Evolutionary conservation across 2,797 vertebrate species (phyloP), one percentile per base, ranked within the genome.

Genomic region (Myotis vivesi): DNA sequence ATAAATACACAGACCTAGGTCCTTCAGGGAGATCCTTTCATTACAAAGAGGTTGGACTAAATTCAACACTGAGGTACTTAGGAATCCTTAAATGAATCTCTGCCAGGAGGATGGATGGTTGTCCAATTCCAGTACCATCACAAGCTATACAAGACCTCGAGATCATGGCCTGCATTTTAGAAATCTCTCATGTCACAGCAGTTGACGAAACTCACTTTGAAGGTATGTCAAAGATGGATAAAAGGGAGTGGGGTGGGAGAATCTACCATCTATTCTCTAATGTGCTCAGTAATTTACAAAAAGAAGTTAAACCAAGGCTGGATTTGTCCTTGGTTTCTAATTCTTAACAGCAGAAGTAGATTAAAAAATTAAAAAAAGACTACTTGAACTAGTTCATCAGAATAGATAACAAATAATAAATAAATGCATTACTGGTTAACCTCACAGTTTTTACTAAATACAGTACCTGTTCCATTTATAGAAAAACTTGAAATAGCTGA

Each of bases 41-140:
- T 95, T 96, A 93, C 23, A 93, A 89, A 73, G 79, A 88, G 53
- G 15, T 20, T 23, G 53, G 30, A 33, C 79, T 95, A 92, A 94
- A 93, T 96, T 96, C 76, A 89, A 25, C 22, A 38, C 36, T 82
- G 22, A 66, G 49, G 53, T 86, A 79, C 33, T 20, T 84, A 69
- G 8, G 23, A 81, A 46, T 69, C 59, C 23, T 36, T 84, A 80
- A 86, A 91, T 75, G 51, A 92, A 30, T 62, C 59, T 87, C 79
- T 89, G 36, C 33, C 28, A 89, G 28, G 66, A 96, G 89, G 23
- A 64, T 30, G 49, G 33, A 89, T 68, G 9, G 23, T 12, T 46
- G 38, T 44, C 79, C 30, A 44, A 16, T 6, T 5, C 12, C 30
- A 81, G 51, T 1, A 22, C 16, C 30, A 49, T 75, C 69, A 38